These are phyloP conservation scores for Turritopsis dohrnii DNA, from an alignment of 30 jellyfish, hydroid and myxozoan species.

Conservation along the genomic window DNA sequence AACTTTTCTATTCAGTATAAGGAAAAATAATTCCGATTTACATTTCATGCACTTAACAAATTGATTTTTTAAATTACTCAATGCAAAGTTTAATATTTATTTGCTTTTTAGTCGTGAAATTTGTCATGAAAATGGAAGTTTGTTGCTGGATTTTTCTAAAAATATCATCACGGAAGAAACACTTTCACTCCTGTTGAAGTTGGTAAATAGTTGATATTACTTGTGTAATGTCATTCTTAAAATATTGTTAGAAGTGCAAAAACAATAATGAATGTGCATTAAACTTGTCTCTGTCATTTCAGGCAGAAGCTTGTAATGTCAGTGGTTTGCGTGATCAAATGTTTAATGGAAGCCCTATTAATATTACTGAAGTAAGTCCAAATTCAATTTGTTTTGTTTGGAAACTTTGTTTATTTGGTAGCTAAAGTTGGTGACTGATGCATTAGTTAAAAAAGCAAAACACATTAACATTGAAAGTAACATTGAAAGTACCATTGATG, in stretches of 20 bases:
- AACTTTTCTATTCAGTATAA: no score
- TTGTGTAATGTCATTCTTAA: not conserved
- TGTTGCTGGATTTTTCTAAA: slow-evolving; percentile 82
- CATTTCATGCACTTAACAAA: not conserved
- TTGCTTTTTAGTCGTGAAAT: not conserved
- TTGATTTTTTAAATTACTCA: no score
- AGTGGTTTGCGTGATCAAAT: slow-evolving; percentile 75
- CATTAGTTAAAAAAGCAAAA: no score
- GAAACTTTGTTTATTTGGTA: no score
- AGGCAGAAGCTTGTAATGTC: slow-evolving; percentile 81
- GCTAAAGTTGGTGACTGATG: no score
- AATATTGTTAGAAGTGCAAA: no score
- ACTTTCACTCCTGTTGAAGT: slow-evolving; percentile 32
- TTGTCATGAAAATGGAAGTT: slow-evolving; percentile 22
- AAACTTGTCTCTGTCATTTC: not conserved
- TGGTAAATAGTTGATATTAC: slow-evolving; percentile 22
- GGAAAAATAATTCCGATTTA: no score
- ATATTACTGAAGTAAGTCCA: slow-evolving; percentile 92
- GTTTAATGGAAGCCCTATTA: slow-evolving; percentile 89
- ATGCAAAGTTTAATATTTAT: no score
- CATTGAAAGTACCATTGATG: no score
- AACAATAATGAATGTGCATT: not conserved
- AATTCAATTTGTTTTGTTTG: no score
- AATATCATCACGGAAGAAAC: slow-evolving; percentile 65
- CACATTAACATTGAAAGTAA: no score